phyloP scores from a whole-genome alignment of 2,888 invertebrate genomes.

The Microctonus brassicae region DNA sequence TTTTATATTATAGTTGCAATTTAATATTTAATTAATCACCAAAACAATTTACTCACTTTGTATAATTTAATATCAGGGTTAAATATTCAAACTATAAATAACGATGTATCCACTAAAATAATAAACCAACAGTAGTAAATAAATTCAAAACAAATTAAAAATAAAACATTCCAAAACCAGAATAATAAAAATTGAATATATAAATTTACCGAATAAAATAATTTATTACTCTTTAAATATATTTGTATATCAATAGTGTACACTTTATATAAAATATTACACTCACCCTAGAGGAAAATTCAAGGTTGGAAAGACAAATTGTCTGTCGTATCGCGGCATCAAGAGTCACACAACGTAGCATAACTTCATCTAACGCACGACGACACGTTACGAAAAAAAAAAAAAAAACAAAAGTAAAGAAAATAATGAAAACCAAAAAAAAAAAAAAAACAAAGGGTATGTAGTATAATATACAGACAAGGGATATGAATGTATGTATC shows the following conservation, averaged over 20 bases:
- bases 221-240: slow-evolving; percentile 19
- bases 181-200: neutral
- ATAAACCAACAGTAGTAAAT: too few relatives aligned
- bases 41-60: too few relatives aligned
- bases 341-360: slow-evolving; percentile 5
- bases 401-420: neutral
- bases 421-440: too few relatives aligned
- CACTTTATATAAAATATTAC: neutral
- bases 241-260: slow-evolving; percentile 27
- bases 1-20: too few relatives aligned
- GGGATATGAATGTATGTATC: too few relatives aligned
- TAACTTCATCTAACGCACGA: slow-evolving; percentile 24
- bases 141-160: too few relatives aligned
- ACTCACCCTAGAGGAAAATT: neutral
- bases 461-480: too few relatives aligned
- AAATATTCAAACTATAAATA: too few relatives aligned
- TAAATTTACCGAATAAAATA: neutral
- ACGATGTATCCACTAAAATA: too few relatives aligned
- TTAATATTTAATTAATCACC: too few relatives aligned
- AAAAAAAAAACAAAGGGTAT: neutral
- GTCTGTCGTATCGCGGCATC: slow-evolving; percentile 21
- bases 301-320: slow-evolving; percentile 44
- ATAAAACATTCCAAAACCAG: neutral
- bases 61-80: too few relatives aligned
- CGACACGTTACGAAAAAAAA: slow-evolving; percentile 17